Percentiles rank a stretch among this genome's conserved stretches.
Conservation (phyloP, 2,888 invertebrate genomes). For the Scaptodrosophila latifasciaeformis region DNA sequence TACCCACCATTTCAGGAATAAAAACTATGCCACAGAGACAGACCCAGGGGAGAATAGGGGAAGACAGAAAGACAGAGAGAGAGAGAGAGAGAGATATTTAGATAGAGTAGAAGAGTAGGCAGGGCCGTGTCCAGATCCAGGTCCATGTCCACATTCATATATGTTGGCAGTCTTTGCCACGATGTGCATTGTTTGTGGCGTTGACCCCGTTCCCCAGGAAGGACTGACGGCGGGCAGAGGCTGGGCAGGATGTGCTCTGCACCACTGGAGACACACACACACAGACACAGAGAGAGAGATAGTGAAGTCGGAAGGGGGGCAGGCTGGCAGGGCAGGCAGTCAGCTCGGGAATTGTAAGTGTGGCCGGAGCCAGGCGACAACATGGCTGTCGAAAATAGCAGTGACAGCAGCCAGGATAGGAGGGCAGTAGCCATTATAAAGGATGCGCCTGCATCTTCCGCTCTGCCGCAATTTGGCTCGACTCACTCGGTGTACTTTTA, state of each 20-base stretch:
- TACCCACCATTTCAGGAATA: too few relatives aligned
- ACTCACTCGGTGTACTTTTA: too few relatives aligned
- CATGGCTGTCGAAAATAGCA: conserved; percentile 47
- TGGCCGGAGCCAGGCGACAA: conserved; percentile 31
- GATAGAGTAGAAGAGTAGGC: too few relatives aligned
- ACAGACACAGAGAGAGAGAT: too few relatives aligned
- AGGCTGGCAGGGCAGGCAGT: not conserved
- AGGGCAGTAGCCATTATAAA: conserved; percentile 19
- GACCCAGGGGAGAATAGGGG: not conserved
- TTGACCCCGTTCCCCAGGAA: conserved; percentile 23
- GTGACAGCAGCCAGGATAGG: conserved; percentile 19
- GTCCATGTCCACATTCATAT: not conserved
- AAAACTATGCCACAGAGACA: not conserved
- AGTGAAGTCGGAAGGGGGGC: too few relatives aligned
- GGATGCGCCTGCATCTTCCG: too few relatives aligned
- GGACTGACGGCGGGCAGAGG: too few relatives aligned
- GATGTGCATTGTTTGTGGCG: conserved; percentile 37
- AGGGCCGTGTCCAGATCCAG: too few relatives aligned
- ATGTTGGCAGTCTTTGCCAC: conserved; percentile 15
- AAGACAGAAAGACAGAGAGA: not conserved
- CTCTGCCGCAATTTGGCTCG: too few relatives aligned
- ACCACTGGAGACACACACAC: too few relatives aligned
- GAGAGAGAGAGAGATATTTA: not conserved
- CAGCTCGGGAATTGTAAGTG: not conserved
- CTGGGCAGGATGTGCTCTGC: too few relatives aligned